These are phyloP conservation scores for Ophiothrix spiculata DNA, from an alignment of 35 echinoderm and acorn worm genomes.

Conservation along the genomic window DNA sequence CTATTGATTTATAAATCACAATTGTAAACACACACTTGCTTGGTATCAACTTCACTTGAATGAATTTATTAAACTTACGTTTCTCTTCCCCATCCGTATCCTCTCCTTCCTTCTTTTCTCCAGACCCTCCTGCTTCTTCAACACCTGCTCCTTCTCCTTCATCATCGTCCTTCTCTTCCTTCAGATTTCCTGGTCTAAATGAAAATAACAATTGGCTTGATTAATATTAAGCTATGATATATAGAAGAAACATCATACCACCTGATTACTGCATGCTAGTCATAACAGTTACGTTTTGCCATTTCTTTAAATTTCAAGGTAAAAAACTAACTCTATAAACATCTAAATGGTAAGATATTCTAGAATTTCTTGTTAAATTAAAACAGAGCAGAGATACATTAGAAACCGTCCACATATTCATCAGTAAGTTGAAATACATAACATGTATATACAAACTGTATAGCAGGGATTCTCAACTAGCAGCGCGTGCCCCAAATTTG, in stretches of 20 bases:
- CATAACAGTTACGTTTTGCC: neutral
- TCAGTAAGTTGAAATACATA: too few species aligned
- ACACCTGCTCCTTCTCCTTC: conserved; percentile 19
- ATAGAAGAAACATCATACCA: too few species aligned
- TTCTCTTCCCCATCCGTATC: conserved; percentile 23
- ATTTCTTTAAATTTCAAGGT: neutral
- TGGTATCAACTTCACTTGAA: too few species aligned
- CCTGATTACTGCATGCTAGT: too few species aligned
- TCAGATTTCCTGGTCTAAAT: conserved; percentile 36
- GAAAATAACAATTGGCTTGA: neutral
- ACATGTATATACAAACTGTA: too few species aligned
- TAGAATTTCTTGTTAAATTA: neutral
- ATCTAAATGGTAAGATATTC: neutral
- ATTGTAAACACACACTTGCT: too few species aligned
- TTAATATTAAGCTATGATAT: too few species aligned
- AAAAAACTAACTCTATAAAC: neutral
- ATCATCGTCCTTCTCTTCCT: conserved; percentile 35
- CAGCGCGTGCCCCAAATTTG: too few species aligned
- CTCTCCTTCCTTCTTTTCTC: neutral
- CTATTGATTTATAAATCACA: neutral
- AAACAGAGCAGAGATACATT: neutral
- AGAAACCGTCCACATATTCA: too few species aligned
- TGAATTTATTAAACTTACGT: neutral
- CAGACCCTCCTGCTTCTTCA: conserved; percentile 26
- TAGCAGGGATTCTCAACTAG: too few species aligned